Evolutionary conservation across 2,888 invertebrate genomes (phyloP), one percentile per base, ranked within the genome.

Genomic region (Sphinx pinastri): DNA sequence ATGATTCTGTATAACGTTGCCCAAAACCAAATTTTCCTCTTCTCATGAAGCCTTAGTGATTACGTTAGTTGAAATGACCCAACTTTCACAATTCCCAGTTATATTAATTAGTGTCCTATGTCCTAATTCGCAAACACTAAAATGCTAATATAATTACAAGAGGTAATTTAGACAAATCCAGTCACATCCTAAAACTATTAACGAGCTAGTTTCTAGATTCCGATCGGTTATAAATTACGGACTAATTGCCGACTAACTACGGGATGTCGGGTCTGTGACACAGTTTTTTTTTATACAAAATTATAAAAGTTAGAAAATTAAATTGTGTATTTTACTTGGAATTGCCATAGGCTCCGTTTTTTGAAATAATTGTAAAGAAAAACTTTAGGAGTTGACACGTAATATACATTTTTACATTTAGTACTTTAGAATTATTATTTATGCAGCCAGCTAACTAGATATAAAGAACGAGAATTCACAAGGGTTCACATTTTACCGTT

Each of bases 131-230:
- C 13, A 19, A 49, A 16, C 16, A 63, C 63, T 49, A 19, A 60
- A 63, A 63, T 63, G 63, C 19, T 0, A 49, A 49, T 47, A 49
- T 49, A 49, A 49, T 63, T 49, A 63, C 19, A 19, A 19, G 12
- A 49, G 13, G 19, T 47, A 49, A 49, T 63, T 49, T 63, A 19
- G 47, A 63, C 63, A 13, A 60, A 60, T 63, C 49, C 63, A 49
- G 49, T 19, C 63, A 63, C 49, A 63, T 63, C 63, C 63, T 63
- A 63, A 63, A 63, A 19, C 63, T 63, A 63, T 63, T 63, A 63
- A 63, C 19, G 47, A 47, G 63, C 19, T 49, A 47, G 49, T 49
- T 63, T 47, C 47, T 13, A 63, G 63, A 47, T 55, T 19, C 16
- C 47, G 16, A 19, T 19, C 14, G 12, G 49, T 63, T 19, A 63